Conservation (phyloP, 2,888 invertebrate genomes). For the Rhamphomyia laevipes region DNA sequence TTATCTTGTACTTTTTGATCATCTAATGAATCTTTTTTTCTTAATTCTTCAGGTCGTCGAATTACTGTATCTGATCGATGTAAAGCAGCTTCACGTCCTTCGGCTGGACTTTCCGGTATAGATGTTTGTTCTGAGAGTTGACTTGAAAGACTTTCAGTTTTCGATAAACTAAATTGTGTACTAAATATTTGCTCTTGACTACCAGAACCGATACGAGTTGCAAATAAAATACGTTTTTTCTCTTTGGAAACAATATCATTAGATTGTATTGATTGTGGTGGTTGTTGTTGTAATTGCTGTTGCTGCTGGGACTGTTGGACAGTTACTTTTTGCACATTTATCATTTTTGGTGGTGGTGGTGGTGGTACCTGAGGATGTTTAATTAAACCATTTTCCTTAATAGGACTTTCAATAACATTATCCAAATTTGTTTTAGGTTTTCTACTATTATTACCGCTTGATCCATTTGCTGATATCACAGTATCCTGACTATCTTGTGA, state of each 20-base stretch:
- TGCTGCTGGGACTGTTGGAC: background rate
- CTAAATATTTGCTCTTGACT: slow-evolving; percentile 58
- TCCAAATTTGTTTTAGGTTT: slow-evolving; percentile 19
- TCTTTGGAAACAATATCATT: slow-evolving; percentile 28
- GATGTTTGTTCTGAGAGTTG: slow-evolving; percentile 43
- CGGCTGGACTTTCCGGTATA: slow-evolving; percentile 19
- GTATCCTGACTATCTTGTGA: slow-evolving; percentile 44
- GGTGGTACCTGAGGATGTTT: too few relatives aligned
- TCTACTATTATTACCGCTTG: slow-evolving; percentile 20
- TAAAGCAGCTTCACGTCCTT: slow-evolving; percentile 19
- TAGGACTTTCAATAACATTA: slow-evolving; percentile 22
- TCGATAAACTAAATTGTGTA: slow-evolving; percentile 51
- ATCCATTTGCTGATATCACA: slow-evolving; percentile 36
- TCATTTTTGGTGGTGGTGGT: background rate
- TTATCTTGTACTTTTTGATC: slow-evolving; percentile 1
- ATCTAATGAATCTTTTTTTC: background rate
- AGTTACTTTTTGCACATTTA: background rate
- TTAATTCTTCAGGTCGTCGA: slow-evolving; percentile 22
- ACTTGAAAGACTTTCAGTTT: slow-evolving; percentile 51
- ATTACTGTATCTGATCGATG: slow-evolving; percentile 32
- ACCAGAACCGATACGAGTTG: slow-evolving; percentile 49
- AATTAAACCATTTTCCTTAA: slow-evolving; percentile 24
- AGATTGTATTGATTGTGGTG: slow-evolving; percentile 5
- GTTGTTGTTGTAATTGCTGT: slow-evolving; percentile 17
- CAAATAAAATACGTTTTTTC: slow-evolving; percentile 46